Evolutionary conservation across 1,140 invertebrate species (phyloP).

Genomic region (Eulimnadia texana): DNA sequence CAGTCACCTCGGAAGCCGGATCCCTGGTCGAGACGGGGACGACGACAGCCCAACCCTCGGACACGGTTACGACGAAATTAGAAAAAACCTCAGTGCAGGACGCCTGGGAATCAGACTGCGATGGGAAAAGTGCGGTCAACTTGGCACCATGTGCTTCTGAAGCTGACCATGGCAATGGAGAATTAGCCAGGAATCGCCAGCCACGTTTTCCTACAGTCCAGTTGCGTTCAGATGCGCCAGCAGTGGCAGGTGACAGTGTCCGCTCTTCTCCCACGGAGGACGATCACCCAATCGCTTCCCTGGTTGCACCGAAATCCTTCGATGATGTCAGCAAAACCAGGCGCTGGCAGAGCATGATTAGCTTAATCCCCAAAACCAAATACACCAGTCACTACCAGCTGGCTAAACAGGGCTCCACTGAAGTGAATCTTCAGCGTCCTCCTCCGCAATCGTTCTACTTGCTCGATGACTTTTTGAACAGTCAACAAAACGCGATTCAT

Average conservation of each 20-base stretch:
- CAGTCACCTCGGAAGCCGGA: neutral
- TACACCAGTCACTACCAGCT: neutral
- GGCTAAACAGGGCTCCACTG: neutral
- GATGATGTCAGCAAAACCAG: neutral
- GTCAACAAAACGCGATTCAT: neutral
- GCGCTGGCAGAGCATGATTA: slow-evolving; percentile 7
- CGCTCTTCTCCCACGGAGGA: slow-evolving; percentile 3
- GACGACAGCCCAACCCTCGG: neutral
- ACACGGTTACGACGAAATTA: neutral
- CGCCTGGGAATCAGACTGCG: neutral
- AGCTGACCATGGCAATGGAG: neutral
- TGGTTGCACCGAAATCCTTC: neutral
- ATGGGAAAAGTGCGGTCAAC: neutral
- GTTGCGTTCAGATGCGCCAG: neutral
- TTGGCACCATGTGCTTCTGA: neutral
- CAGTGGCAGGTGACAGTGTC: neutral
- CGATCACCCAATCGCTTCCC: slow-evolving; percentile 7
- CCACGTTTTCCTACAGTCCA: neutral
- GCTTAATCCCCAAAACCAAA: neutral
- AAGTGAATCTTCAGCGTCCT: neutral
- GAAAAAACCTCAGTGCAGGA: neutral
- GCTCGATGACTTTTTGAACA: neutral
- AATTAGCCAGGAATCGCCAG: neutral
- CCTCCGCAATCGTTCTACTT: neutral
- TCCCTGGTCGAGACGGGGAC: neutral